Evolutionary conservation across 2,888 invertebrate species (phyloP).

Genomic region (Hypomecis atomaria): DNA sequence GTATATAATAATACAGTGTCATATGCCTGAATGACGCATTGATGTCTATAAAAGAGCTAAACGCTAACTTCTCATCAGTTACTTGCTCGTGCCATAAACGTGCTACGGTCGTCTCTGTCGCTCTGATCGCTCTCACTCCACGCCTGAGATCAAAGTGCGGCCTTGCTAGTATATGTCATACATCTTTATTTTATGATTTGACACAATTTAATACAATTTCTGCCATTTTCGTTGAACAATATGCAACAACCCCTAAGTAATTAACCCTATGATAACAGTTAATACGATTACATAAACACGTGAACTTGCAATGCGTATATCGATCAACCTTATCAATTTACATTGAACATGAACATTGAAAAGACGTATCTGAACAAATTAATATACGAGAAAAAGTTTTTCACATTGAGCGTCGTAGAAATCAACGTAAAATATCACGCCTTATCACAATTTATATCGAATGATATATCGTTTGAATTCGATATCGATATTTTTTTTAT

Average conservation of each 20-base stretch:
- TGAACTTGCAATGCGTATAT: conserved; percentile 69
- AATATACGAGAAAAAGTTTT: conserved; percentile 10
- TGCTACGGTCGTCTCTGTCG: not conserved
- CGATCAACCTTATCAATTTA: conserved; percentile 60
- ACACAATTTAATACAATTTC: conserved; percentile 23
- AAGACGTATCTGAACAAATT: conserved; percentile 60
- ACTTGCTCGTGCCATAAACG: too few relatives aligned
- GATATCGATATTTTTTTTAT: conserved; percentile 31
- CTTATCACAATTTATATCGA: conserved; percentile 27
- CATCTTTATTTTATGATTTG: not conserved
- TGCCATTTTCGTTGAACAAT: conserved; percentile 66
- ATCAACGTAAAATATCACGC: conserved; percentile 28
- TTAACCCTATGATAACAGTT: conserved; percentile 73
- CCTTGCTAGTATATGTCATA: not conserved
- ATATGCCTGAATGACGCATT: too few relatives aligned
- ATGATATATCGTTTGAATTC: conserved; percentile 22
- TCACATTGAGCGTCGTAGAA: conserved; percentile 36
- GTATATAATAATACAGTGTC: too few relatives aligned
- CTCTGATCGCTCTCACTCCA: not conserved
- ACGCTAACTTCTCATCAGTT: too few relatives aligned
- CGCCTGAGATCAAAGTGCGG: not conserved
- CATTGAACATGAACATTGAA: conserved; percentile 41
- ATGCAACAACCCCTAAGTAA: conserved; percentile 68
- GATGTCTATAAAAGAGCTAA: too few relatives aligned
- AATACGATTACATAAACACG: conserved; percentile 74